phyloP scores from a whole-genome alignment of 2,797 vertebrate genomes.

The Synanceia verrucosa region DNA sequence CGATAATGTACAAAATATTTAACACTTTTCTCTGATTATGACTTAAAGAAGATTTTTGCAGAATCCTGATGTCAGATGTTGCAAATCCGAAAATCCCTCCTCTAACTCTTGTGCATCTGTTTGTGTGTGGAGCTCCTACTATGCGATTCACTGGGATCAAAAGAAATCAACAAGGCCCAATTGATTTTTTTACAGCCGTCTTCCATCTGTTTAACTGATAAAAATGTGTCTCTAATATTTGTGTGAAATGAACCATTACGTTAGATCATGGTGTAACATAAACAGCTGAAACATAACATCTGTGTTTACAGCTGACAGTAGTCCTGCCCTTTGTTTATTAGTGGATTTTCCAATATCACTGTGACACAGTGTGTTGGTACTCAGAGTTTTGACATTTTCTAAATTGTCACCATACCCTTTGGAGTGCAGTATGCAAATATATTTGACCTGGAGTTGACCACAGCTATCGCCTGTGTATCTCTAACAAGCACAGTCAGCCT shows the following conservation, averaged over 20 bases:
- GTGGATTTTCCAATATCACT: not conserved
- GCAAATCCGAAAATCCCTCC: not conserved
- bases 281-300: not conserved
- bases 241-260: not conserved
- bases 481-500: conserved; percentile 30
- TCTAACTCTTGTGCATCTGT: not conserved
- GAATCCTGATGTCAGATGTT: not conserved
- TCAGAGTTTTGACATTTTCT: not conserved
- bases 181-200: not conserved
- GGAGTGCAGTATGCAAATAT: conserved; percentile 27
- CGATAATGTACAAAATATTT: not conserved
- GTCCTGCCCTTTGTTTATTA: accelerated
- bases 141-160: not conserved
- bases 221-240: not conserved
- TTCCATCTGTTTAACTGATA: not conserved
- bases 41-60: not conserved
- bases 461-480: not conserved
- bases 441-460: conserved; percentile 41
- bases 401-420: not conserved
- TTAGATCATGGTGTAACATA: too few species aligned
- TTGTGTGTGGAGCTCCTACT: not conserved
- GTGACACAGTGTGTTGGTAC: not conserved
- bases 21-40: not conserved
- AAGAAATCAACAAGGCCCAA: not conserved
- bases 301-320: not conserved